Base-by-base conservation (phyloP, 1,140 invertebrate genomes). In the Nasonia giraulti region DNA sequence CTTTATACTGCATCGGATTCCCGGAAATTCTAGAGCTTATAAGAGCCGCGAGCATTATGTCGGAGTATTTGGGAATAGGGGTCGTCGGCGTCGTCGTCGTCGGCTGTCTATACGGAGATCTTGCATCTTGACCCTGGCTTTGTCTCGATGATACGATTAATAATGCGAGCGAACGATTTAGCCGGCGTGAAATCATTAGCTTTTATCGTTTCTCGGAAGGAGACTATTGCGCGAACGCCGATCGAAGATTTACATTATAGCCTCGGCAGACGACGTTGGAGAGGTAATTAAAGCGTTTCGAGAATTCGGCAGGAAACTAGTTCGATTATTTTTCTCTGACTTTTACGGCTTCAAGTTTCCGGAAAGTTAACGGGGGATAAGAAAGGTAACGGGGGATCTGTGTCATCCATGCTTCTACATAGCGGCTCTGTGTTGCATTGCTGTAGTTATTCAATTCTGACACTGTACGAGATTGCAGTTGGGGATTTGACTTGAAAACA, bases 61-160 rank as follows among this genome's bases (percentile, higher is more conserved):
- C n/a, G n/a, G n/a, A n/a, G n/a, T n/a, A n/a, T n/a, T n/a, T 66
- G 50, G 27, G 31, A 66, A 79, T 79, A 27, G 47, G 20, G 77
- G 77, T 66, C 50, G 77, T 7, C 40, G 40, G 2, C 10, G 33
- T 55, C 17, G 55, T 7, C 40, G 40, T 44, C 10, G 33, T 55
- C 17, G 55, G 55, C 3, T 1, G 4, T 62, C 20, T 62, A n/a
- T 44, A 44, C 7, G 7, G 40, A 44, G 40, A 62, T 20, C 20
- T 62, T 10, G 55, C 55, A n/a, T 20, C 20, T 62, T 62, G 55
- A 62, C 55, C 55, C 55, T 62, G 55, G 55, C 55, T 62, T 62
- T 62, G 55, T 62, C 20, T 62, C 55, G 17, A 0, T 17, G 20
- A 0, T n/a, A 1, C n/a, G 55, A 44, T 62, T n/a, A 20, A 62